A percentile compares a stretch with the other conserved stretches of the same genome.
Evolutionary conservation across 2,797 vertebrate genomes (phyloP).

Genomic region (Fistularia commersonii): DNA sequence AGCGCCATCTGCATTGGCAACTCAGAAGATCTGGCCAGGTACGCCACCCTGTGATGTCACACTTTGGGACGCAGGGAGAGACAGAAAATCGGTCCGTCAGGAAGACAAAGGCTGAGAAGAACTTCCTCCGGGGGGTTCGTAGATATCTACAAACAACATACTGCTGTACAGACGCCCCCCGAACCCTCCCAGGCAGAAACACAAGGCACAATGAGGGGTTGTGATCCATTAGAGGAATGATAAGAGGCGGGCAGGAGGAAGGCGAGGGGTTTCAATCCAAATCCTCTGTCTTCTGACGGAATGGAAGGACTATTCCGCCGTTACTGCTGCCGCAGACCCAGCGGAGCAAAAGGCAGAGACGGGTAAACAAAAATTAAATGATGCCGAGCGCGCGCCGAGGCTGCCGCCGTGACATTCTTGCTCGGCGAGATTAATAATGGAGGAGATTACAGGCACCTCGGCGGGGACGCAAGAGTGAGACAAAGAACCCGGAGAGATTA

Average conservation of each 20-base stretch:
- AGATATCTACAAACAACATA: conserved; percentile 44
- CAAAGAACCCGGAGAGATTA: conserved; percentile 66
- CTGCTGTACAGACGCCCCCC: conserved; percentile 29
- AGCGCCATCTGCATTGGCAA: conserved; percentile 40
- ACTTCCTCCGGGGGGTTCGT: conserved; percentile 43
- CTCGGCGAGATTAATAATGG: conserved; percentile 75
- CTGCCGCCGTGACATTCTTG: conserved; percentile 71
- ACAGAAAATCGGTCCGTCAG: conserved; percentile 32
- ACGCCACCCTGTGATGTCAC: conserved; percentile 53
- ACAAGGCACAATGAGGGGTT: conserved; percentile 44
- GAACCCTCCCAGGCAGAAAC: conserved; percentile 11
- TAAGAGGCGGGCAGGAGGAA: conserved; percentile 44
- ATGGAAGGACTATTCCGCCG: conserved; percentile 48
- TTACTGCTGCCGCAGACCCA: conserved; percentile 30
- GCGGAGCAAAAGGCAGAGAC: conserved; percentile 40
- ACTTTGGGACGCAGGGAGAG: conserved; percentile 52
- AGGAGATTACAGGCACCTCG: conserved; percentile 74
- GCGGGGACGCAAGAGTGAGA: conserved; percentile 66
- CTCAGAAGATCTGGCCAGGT: conserved; percentile 36
- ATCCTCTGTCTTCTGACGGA: conserved; percentile 55
- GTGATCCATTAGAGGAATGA: conserved; percentile 57
- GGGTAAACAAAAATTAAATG: conserved; percentile 72
- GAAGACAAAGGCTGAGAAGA: conserved; percentile 51
- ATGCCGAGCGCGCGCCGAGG: conserved; percentile 44
- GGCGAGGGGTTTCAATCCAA: conserved; percentile 60